Conservation (phyloP, 2,888 invertebrate species). For the Drosophila yooni region DNA sequence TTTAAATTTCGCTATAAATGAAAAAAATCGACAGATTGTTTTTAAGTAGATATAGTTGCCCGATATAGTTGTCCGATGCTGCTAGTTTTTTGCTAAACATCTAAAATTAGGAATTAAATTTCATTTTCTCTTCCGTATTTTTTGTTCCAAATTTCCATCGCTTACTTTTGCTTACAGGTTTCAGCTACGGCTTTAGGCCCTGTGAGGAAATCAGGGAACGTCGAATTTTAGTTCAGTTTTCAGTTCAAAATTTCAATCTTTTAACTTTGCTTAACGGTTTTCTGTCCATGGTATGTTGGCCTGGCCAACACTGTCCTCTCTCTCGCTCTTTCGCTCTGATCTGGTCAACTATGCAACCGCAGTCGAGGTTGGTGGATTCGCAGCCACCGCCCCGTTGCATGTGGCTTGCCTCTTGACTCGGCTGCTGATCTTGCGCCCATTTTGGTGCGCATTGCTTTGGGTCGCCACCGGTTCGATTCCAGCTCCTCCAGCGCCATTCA, state of each 20-base stretch:
- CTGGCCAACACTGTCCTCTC: conserved; percentile 10
- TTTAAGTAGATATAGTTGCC: too few species aligned
- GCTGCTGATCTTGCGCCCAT: conserved; percentile 70
- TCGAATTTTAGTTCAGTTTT: too few species aligned
- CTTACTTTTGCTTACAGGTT: too few species aligned
- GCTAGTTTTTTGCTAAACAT: too few species aligned
- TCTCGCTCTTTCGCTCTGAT: conserved; percentile 33
- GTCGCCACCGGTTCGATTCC: conserved; percentile 62
- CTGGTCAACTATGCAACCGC: conserved; percentile 74
- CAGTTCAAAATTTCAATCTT: neutral
- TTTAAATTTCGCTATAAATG: too few species aligned
- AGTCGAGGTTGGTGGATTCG: conserved; percentile 17
- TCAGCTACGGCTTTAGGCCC: too few species aligned
- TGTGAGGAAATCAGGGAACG: too few species aligned
- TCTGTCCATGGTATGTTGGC: conserved; percentile 6
- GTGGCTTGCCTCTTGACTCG: conserved; percentile 44
- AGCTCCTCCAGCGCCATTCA: conserved; percentile 9
- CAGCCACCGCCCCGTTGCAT: conserved; percentile 44
- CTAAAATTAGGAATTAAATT: too few species aligned
- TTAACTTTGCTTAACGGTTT: neutral
- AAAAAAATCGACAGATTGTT: too few species aligned
- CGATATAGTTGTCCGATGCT: too few species aligned
- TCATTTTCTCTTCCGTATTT: too few species aligned
- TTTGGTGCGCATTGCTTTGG: conserved; percentile 64
- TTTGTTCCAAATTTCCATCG: too few species aligned